phyloP scores from a whole-genome alignment of 2,888 invertebrate species.

The Deroplatys truncata region DNA sequence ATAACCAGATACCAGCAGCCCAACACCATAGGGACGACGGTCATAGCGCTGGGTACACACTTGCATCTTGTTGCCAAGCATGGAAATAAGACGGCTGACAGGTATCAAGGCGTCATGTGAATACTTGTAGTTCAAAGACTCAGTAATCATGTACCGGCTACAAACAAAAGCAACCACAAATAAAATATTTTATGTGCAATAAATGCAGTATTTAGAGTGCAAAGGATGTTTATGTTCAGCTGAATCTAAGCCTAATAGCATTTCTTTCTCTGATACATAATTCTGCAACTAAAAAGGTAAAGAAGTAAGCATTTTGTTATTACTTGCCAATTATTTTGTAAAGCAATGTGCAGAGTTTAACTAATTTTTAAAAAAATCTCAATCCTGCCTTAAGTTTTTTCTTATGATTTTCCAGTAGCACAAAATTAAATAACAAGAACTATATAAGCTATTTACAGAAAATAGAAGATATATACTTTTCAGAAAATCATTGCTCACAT shows the following conservation, averaged over 20 bases:
- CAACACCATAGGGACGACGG: constrained; percentile 95
- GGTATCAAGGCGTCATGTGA: constrained; percentile 85
- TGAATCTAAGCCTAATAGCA: neutral
- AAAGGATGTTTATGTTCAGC: neutral
- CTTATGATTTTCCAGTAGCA: no score
- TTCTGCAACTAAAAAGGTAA: no score
- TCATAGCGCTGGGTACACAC: constrained; percentile 97
- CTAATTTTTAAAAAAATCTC: no score
- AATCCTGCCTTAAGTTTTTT: no score
- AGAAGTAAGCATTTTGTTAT: no score
- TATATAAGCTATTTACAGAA: no score
- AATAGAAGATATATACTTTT: no score
- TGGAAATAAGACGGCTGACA: constrained; percentile 75
- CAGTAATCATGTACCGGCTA: constrained; percentile 90
- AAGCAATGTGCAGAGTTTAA: no score
- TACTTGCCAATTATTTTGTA: no score
- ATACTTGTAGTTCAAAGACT: constrained; percentile 92
- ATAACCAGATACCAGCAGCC: constrained; percentile 93
- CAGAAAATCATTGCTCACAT: no score
- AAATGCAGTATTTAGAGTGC: neutral
- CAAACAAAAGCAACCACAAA: constrained; percentile 35
- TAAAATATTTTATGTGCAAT: neutral
- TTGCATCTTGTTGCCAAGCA: constrained; percentile 94
- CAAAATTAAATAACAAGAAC: no score
- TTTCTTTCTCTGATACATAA: neutral